Evolutionary conservation across 2,888 invertebrate species (phyloP).

Genomic region (Cistogaster globosa): DNA sequence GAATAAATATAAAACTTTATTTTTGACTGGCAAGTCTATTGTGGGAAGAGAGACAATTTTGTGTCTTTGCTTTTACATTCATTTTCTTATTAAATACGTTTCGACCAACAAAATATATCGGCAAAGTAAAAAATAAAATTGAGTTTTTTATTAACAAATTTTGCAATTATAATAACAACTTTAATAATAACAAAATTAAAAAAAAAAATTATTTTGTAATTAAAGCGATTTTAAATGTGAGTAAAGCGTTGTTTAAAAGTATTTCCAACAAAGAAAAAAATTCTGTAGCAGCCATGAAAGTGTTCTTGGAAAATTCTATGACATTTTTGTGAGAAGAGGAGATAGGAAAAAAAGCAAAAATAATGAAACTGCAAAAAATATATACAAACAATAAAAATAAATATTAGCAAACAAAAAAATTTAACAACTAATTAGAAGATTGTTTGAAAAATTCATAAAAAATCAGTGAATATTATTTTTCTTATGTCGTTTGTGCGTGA

Average conservation of each 20-base stretch:
- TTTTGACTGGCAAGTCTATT: neutral
- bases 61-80: slow-evolving; percentile 6
- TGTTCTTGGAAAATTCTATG: slow-evolving; percentile 59
- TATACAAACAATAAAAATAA: slow-evolving; percentile 48
- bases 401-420: neutral
- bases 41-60: neutral
- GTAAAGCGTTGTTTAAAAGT: slow-evolving; percentile 29
- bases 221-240: slow-evolving; percentile 44
- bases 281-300: slow-evolving; percentile 52
- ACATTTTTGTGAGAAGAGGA: neutral
- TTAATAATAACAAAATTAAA: slow-evolving; percentile 5
- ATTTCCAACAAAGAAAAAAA: slow-evolving; percentile 51
- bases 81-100: slow-evolving; percentile 53
- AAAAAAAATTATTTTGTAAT: slow-evolving; percentile 28
- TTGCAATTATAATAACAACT: slow-evolving; percentile 18
- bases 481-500: neutral
- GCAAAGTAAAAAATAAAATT: slow-evolving; percentile 56
- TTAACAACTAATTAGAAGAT: neutral
- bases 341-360: slow-evolving; percentile 15
- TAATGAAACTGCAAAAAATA: slow-evolving; percentile 17
- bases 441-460: slow-evolving; percentile 6
- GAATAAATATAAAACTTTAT: too few relatives aligned
- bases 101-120: slow-evolving; percentile 64
- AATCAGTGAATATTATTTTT: neutral
- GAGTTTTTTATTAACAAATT: slow-evolving; percentile 37